Percentiles rank a stretch among this genome's conserved stretches.
These are phyloP conservation scores for Poeciliopsis turrubarensis DNA, from an alignment of 2,113 vertebrate genomes.

Conservation along the genomic window DNA sequence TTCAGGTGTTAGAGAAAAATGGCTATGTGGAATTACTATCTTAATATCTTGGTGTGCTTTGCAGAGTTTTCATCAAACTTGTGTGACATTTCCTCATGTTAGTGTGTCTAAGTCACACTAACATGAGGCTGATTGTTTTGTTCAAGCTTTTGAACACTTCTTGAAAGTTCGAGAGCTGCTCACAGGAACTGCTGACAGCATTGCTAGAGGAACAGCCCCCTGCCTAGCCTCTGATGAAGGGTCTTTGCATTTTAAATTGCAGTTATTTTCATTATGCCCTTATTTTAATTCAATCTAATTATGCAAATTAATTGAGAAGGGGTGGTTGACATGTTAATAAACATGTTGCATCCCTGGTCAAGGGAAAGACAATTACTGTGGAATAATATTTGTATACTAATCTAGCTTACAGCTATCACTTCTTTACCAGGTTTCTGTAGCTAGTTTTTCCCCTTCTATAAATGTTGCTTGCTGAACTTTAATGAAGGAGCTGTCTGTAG, in stretches of 20 bases:
- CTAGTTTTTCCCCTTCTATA: too few relatives aligned
- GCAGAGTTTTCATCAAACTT: not conserved
- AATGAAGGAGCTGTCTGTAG: not conserved
- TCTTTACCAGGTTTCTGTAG: not conserved
- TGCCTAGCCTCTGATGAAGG: slow-evolving; percentile 12
- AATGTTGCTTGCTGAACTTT: not conserved
- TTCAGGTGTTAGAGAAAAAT: not conserved
- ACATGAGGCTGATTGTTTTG: not conserved
- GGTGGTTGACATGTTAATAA: slow-evolving; percentile 7
- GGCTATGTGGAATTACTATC: not conserved
- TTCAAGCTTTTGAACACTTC: slow-evolving; percentile 1
- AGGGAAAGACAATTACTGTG: slow-evolving; percentile 3
- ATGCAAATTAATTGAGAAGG: slow-evolving; percentile 10
- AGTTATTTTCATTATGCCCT: not conserved
- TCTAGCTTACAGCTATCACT: not conserved
- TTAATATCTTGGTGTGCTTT: too few relatives aligned
- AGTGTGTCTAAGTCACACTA: not conserved
- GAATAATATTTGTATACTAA: not conserved
- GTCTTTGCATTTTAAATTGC: slow-evolving; percentile 14
- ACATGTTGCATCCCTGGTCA: not conserved
- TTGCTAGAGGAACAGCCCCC: not conserved
- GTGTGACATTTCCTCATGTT: not conserved
- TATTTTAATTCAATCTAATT: slow-evolving; percentile 15
- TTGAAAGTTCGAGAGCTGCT: not conserved
- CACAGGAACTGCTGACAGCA: not conserved